Base-by-base conservation (phyloP, 2,888 invertebrate species). In the Philereme transversata region DNA sequence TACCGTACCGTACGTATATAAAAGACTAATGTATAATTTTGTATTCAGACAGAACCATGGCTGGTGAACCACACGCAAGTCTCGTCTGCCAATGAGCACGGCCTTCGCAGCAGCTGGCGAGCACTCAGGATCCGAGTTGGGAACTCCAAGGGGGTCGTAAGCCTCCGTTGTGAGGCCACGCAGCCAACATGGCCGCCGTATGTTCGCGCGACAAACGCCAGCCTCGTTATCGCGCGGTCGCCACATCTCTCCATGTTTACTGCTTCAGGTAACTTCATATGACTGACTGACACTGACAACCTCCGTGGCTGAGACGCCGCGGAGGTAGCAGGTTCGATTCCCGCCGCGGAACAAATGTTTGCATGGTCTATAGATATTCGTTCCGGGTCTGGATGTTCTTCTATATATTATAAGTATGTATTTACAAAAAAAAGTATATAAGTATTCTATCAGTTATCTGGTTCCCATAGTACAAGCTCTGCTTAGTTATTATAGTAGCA, bases 171-270 rank as follows among this genome's bases (percentile, higher is more conserved):
- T 54, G 90, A 89, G 54, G 90, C 91, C 41, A 86, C 84, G 35
- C 90, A 90, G 74, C 90, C 88, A 0, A 84, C 83, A 4, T 77
- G 78, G 73, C 91, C 91, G 5, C 81, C 83, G 0, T 85, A 81
- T 68, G 69, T 73, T 38, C 76, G 87, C 44, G 68, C 79, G 0
- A 69, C 83, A 1, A 86, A 88, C 58, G 75, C 81, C 0, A 88
- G 78, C 10, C 68, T 91, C 9, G 69, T 83, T 47, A 80, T 91
- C 1, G 88, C 86, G 2, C 72, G 83, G 51, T 87, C 90, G n/a
- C 92, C 91, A 9, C 88, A 90, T 69, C 72, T 90, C 8, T 90
- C 89, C 40, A 90, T 85, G 88, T 90, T 88, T 59, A 90, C 84
- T 61, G 87, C 89, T 67, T 85, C 87, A 75, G 88, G 90, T 90